Conservation (phyloP, 2,113 vertebrate genomes). For the Budorcas taxicolor region DNA sequence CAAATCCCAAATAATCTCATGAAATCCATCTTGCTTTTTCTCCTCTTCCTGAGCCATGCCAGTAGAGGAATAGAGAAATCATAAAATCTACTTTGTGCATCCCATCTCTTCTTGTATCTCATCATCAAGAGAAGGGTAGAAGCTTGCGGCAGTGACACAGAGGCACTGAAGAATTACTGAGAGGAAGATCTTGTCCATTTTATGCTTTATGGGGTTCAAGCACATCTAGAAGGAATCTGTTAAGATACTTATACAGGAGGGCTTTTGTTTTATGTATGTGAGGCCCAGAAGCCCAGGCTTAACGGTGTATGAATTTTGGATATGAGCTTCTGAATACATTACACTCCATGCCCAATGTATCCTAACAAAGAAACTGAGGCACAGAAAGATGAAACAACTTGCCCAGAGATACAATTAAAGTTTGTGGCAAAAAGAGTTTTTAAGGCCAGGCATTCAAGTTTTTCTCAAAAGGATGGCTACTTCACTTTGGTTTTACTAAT, state of each 20-base stretch:
- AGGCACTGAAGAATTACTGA: not conserved
- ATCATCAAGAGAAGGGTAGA: not conserved
- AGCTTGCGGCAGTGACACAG: not conserved
- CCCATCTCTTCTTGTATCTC: not conserved
- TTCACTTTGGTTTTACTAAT: conserved; percentile 1
- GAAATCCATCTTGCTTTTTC: not conserved
- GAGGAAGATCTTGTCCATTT: not conserved
- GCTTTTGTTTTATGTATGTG: not conserved
- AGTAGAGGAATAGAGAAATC: not conserved
- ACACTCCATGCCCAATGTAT: not conserved
- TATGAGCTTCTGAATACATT: not conserved
- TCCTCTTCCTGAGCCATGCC: not conserved
- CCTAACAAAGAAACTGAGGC: not conserved
- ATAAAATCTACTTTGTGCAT: not conserved
- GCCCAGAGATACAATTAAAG: not conserved
- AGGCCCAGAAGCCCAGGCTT: not conserved
- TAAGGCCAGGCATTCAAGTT: not conserved
- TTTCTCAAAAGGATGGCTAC: not conserved
- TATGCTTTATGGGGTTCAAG: not conserved
- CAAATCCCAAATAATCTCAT: not conserved
- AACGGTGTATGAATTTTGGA: not conserved
- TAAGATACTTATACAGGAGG: not conserved
- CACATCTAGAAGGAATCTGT: not conserved
- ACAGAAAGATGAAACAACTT: not conserved
- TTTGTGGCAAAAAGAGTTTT: not conserved